Evolutionary conservation across 2,797 vertebrate genomes (phyloP), one percentile per base, ranked within the genome.

Genomic region (Lindbergichthys nudifrons): DNA sequence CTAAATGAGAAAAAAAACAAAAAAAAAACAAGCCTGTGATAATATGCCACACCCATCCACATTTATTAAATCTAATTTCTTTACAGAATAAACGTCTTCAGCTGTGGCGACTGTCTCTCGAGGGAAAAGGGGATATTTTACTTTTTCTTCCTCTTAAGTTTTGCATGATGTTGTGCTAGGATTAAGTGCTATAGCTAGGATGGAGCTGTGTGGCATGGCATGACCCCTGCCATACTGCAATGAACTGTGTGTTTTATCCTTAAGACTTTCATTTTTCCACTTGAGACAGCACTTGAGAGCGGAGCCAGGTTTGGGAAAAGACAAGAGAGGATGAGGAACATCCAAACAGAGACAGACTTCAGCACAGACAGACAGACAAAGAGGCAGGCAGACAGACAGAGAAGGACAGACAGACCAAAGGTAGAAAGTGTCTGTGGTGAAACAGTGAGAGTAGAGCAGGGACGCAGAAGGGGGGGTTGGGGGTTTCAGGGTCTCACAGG

Each of bases 201-300:
- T 78, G 85, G 79, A 87, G 73, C 75, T 66, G 80, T 54, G 89
- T 21, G 76, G 78, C 75, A 63, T 15, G 45, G 23, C 62, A 23
- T 67, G 77, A 81, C 68, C 82, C 78, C 80, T 75, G 82, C 88
- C 81, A 43, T 56, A 81, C 73, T 73, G 79, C 36, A 30, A 70
- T 63, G 70, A 83, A 67, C 58, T 45, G 77, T 59, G 77, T 79
- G 66, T 88, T 36, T 87, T 69, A 46, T 80, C 63, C 72, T 82
- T 84, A 82, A 89, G 87, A 91, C 85, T 67, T 90, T 87, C 72
- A 86, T 54, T 58, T 84, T 85, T 90, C 87, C 85, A 92, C 82
- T 86, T 77, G 86, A 81, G 87, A 91, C 79, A 71, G 85, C 81
- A 83, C 64, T 46, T 53, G 19, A 74, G 69, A 81, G 77, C 51